Conservation (phyloP, 2,797 vertebrate genomes). For the Nyctalus aviator region DNA sequence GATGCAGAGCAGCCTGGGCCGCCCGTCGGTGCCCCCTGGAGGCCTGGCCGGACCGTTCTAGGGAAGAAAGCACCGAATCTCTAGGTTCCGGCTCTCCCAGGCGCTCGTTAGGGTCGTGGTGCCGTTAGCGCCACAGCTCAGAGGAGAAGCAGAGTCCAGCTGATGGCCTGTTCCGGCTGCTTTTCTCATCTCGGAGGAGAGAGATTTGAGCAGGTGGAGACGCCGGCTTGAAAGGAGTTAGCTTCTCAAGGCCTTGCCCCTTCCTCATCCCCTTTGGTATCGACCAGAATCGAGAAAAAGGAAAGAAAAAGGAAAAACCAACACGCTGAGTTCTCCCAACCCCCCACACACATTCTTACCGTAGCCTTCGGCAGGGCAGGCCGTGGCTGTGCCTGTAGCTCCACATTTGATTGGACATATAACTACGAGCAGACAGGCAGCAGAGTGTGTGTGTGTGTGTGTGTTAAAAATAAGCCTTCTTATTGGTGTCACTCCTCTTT, state of each 20-base stretch:
- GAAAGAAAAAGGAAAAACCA: not conserved
- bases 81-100: not conserved
- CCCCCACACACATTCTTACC: not conserved
- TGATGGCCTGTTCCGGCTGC: not conserved
- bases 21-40: not conserved
- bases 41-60: not conserved
- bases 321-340: not conserved
- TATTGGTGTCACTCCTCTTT: not conserved
- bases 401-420: not conserved
- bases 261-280: not conserved
- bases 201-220: not conserved
- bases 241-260: not conserved
- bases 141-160: conserved; percentile 8
- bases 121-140: not conserved
- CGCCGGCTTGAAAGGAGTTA: not conserved
- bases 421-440: not conserved
- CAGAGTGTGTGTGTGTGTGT: not conserved
- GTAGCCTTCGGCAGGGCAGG: not conserved
- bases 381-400: not conserved
- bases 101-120: not conserved
- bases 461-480: conserved; percentile 45
- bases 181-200: not conserved
- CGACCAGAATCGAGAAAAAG: not conserved
- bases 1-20: not conserved
- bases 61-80: not conserved